Evolutionary conservation across 2,888 invertebrate genomes (phyloP).

Genomic region (Oligia fasciuncula): DNA sequence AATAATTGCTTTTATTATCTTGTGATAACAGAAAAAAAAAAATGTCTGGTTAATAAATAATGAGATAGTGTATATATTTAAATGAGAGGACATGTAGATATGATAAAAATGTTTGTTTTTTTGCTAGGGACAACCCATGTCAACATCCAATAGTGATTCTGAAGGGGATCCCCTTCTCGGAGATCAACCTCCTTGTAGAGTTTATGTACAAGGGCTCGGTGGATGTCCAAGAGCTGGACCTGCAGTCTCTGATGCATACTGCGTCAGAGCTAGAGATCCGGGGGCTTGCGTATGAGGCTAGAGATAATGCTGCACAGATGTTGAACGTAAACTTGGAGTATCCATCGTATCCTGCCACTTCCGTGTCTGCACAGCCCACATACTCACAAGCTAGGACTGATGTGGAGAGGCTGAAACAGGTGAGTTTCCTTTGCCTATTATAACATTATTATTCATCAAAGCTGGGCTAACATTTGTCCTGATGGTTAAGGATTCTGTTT

Average conservation of each 20-base stretch:
- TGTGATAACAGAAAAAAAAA: conserved; percentile 72
- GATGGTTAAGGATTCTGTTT: conserved; percentile 5
- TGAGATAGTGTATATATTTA: conserved; percentile 69
- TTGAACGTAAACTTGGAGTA: conserved; percentile 89
- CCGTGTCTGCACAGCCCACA: conserved; percentile 71
- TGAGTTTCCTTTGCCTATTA: conserved; percentile 66
- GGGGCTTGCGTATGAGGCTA: conserved; percentile 91
- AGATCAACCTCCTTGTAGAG: conserved; percentile 92
- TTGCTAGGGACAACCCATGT: conserved; percentile 91
- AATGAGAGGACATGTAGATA: conserved; percentile 48
- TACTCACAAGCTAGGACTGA: conserved; percentile 83
- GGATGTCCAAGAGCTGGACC: conserved; percentile 91
- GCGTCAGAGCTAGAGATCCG: conserved; percentile 92
- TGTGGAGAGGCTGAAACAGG: conserved; percentile 88
- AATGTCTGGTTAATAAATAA: conserved; percentile 65
- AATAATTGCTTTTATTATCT: conserved; percentile 71
- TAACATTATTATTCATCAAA: conserved; percentile 33
- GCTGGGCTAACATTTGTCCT: conserved; percentile 12
- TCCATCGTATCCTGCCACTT: conserved; percentile 82
- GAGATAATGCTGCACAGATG: conserved; percentile 89
- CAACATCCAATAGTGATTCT: conserved; percentile 93
- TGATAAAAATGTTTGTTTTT: conserved; percentile 61
- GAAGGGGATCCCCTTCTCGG: conserved; percentile 91
- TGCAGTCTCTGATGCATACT: conserved; percentile 91
- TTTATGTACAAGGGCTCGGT: conserved; percentile 93